Evolutionary conservation across 2,888 invertebrate species (phyloP).

Genomic region (Crossocerus cetratus): DNA sequence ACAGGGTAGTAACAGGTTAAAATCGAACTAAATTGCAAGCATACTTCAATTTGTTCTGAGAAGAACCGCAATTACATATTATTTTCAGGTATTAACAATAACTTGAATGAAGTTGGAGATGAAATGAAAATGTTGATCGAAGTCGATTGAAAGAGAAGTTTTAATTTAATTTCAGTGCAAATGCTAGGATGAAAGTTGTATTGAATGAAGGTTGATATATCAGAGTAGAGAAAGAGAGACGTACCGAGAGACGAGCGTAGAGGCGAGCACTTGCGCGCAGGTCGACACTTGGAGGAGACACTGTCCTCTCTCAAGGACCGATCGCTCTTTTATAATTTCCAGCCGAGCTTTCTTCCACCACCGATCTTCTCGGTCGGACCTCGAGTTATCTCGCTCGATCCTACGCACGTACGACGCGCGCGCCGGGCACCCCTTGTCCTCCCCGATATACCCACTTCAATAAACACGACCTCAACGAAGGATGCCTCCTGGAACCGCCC

Average conservation of each 20-base stretch:
- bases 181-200: not conserved
- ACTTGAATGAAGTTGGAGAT: no score
- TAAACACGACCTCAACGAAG: not conserved
- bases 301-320: conserved; percentile 65
- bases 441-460: not conserved
- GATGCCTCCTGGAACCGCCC: not conserved
- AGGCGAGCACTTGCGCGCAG: conserved; percentile 51
- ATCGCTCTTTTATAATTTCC: conserved; percentile 74
- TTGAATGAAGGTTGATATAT: not conserved
- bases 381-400: not conserved
- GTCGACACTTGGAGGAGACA: conserved; percentile 66
- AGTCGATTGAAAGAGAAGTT: no score
- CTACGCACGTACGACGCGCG: not conserved
- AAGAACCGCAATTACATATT: no score
- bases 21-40: no score
- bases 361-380: conserved; percentile 16
- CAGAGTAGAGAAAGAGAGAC: conserved; percentile 25
- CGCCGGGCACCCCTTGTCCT: not conserved
- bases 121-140: no score
- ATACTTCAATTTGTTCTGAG: no score
- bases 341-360: conserved; percentile 59
- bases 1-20: no score
- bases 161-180: no score
- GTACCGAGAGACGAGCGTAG: conserved; percentile 37
- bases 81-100: no score